Conservation (phyloP, 1,140 invertebrate genomes). For the Steinernema khuongi region DNA sequence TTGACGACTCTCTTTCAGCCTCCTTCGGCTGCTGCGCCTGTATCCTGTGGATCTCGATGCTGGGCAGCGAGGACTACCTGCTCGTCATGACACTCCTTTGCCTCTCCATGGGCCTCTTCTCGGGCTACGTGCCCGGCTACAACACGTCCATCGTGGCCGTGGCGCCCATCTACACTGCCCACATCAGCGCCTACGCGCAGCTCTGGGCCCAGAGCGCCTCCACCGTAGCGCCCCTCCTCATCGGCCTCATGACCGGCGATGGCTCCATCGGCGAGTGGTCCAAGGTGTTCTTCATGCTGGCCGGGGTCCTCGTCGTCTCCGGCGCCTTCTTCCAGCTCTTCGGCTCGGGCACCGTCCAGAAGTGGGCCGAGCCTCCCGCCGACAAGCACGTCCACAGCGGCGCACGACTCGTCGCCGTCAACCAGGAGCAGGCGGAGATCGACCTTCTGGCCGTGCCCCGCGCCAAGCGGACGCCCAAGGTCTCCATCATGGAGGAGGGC, state of each 20-base stretch:
- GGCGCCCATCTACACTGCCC: conserved; percentile 33
- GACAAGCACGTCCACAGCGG: neutral
- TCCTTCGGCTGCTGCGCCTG: conserved; percentile 22
- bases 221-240: conserved; percentile 26
- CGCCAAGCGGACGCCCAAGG: neutral
- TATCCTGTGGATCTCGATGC: conserved; percentile 20
- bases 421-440: neutral
- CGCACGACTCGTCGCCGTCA: neutral
- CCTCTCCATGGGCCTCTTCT: conserved; percentile 35
- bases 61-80: conserved; percentile 12
- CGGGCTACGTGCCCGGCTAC: conserved; percentile 35
- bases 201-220: conserved; percentile 32
- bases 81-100: conserved; percentile 20
- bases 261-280: conserved; percentile 27
- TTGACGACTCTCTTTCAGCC: conserved; percentile 23
- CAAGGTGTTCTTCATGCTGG: conserved; percentile 30
- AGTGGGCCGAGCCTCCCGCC: neutral
- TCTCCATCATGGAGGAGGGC: conserved; percentile 1
- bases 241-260: conserved; percentile 23
- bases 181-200: conserved; percentile 29
- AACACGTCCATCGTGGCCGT: conserved; percentile 33
- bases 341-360: neutral
- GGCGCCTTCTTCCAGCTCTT: conserved; percentile 34
- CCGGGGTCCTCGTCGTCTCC: conserved; percentile 18
- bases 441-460: neutral